Evolutionary conservation across 2,888 invertebrate species (phyloP).

Genomic region (Protula sp.): DNA sequence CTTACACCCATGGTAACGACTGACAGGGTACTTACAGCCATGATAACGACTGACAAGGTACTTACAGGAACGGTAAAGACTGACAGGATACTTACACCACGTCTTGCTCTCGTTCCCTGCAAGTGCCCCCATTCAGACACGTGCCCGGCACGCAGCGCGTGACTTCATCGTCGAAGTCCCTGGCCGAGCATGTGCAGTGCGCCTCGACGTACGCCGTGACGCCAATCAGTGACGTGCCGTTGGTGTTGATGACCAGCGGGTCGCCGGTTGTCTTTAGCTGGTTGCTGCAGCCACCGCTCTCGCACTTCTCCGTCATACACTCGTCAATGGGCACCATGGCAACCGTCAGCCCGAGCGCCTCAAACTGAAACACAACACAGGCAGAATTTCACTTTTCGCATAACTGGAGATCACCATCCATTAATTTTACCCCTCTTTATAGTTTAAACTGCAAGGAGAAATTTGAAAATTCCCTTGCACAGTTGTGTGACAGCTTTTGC

Average conservation of each 20-base stretch:
- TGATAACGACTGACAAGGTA: no score
- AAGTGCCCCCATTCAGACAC: slow-evolving; percentile 94
- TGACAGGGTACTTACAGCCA: no score
- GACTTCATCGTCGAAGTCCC: slow-evolving; percentile 82
- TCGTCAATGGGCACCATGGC: slow-evolving; percentile 92
- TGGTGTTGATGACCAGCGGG: slow-evolving; percentile 82
- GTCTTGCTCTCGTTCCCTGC: slow-evolving; percentile 58
- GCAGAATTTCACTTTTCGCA: no score
- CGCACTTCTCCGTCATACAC: slow-evolving; percentile 47
- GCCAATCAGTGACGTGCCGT: slow-evolving; percentile 92
- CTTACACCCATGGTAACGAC: no score
- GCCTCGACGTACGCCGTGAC: slow-evolving; percentile 88
- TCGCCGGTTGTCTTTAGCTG: slow-evolving; percentile 62
- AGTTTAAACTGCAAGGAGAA: no score
- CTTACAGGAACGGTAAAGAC: no score
- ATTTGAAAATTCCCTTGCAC: no score
- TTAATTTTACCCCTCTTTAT: no score
- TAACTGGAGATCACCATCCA: no score
- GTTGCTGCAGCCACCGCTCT: slow-evolving; percentile 83
- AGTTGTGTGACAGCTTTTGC: no score
- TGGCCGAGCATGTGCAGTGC: slow-evolving; percentile 87
- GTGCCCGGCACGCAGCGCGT: slow-evolving; percentile 59
- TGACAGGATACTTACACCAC: not conserved
- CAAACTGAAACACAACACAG: no score
- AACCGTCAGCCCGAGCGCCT: slow-evolving; percentile 84